Percentiles rank a stretch among this genome's conserved stretches.
phyloP scores from a whole-genome alignment of 2,888 invertebrate genomes.

The Plebejus argus region DNA sequence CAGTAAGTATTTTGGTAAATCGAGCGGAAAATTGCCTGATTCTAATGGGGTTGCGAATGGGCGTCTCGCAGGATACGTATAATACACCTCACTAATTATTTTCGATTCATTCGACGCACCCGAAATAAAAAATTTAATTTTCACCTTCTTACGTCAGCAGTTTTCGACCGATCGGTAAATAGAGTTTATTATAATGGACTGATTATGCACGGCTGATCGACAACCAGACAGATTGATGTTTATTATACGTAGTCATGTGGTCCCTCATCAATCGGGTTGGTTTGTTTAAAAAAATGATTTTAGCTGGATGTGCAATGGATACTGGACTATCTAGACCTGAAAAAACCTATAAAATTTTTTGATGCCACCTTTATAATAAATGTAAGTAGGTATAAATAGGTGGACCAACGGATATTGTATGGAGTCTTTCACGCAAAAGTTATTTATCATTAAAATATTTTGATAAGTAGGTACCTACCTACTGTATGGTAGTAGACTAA shows the following conservation, averaged over 20 bases:
- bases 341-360: too few species aligned
- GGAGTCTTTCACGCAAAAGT: too few species aligned
- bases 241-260: neutral
- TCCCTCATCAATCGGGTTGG: neutral
- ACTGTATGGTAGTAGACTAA: too few species aligned
- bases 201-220: conserved; percentile 16
- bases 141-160: conserved; percentile 23
- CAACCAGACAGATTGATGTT: conserved; percentile 12
- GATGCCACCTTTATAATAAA: too few species aligned
- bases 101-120: conserved; percentile 34
- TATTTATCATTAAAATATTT: too few species aligned
- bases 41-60: conserved; percentile 49
- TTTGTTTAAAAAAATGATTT: neutral
- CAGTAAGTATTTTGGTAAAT: conserved; percentile 68
- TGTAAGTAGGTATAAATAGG: too few species aligned
- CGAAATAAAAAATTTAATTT: conserved; percentile 23
- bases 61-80: conserved; percentile 35
- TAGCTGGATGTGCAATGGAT: too few species aligned
- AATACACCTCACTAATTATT: conserved; percentile 42
- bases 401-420: too few species aligned
- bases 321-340: too few species aligned
- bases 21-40: conserved; percentile 76
- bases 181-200: conserved; percentile 14
- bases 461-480: too few species aligned
- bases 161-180: conserved; percentile 7